Percentiles rank a stretch among this genome's conserved stretches.
These are phyloP conservation scores for Pachliopta kotzebuea DNA, from an alignment of 2,888 invertebrate species.

Conservation along the genomic window DNA sequence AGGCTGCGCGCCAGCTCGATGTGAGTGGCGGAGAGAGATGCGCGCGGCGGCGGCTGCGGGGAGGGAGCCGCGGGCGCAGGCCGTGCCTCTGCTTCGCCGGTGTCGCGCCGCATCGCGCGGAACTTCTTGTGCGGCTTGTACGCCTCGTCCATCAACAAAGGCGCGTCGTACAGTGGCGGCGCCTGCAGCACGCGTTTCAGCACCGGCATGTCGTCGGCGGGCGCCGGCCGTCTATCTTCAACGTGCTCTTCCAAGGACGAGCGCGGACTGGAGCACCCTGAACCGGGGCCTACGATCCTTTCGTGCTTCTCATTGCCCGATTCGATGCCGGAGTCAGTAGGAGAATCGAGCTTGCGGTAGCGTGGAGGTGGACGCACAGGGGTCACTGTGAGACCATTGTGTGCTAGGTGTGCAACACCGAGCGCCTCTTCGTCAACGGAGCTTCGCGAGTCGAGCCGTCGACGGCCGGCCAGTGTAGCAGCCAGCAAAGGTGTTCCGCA, in stretches of 20 bases:
- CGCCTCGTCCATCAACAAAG: constrained; percentile 95
- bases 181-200: constrained; percentile 95
- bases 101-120: constrained; percentile 91
- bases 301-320: constrained; percentile 94
- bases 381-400: constrained; percentile 87
- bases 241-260: constrained; percentile 90
- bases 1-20: constrained; percentile 94
- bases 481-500: constrained; percentile 88
- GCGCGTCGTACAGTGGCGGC: constrained; percentile 94
- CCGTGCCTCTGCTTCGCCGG: constrained; percentile 86
- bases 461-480: constrained; percentile 86
- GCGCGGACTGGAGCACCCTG: constrained; percentile 92
- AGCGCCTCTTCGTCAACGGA: constrained; percentile 89
- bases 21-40: constrained; percentile 90
- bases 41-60: constrained; percentile 75
- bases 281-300: constrained; percentile 83
- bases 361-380: constrained; percentile 84
- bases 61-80: constrained; percentile 70
- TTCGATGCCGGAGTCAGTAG: constrained; percentile 96
- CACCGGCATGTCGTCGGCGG: constrained; percentile 95
- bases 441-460: constrained; percentile 87
- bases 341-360: constrained; percentile 93
- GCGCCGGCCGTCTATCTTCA: constrained; percentile 80
- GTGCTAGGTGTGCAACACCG: constrained; percentile 85
- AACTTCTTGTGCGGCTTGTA: constrained; percentile 98